phyloP scores from a whole-genome alignment of 2,797 vertebrate genomes.

The Acipenser transmontanus region DNA sequence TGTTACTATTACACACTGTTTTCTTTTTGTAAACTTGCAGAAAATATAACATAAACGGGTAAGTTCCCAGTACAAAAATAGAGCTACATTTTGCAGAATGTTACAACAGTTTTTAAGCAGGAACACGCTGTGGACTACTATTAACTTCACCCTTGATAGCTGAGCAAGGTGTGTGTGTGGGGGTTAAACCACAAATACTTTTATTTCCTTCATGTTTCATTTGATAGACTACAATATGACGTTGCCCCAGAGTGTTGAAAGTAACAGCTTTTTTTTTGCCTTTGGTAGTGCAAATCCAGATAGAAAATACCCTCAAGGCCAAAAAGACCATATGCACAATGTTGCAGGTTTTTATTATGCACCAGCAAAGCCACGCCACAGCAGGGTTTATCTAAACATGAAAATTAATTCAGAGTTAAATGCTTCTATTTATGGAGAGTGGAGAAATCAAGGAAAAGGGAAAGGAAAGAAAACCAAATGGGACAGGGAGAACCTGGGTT shows the following conservation, averaged over 20 bases:
- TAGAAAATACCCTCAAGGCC: constrained; percentile 56
- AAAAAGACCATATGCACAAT: constrained; percentile 48
- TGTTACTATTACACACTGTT: too few relatives aligned
- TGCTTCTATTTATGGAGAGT: constrained; percentile 56
- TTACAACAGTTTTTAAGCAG: too few relatives aligned
- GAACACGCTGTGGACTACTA: background rate
- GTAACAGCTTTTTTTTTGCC: constrained; percentile 17
- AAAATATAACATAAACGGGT: too few relatives aligned
- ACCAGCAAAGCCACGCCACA: constrained; percentile 57
- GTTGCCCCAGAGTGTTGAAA: constrained; percentile 24
- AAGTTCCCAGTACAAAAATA: too few relatives aligned
- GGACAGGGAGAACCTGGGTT: constrained; percentile 14
- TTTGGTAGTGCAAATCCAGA: constrained; percentile 34
- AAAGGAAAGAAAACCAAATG: constrained; percentile 11
- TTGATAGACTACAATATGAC: constrained; percentile 16
- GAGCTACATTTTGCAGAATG: too few relatives aligned
- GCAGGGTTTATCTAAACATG: constrained; percentile 65
- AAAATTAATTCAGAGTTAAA: constrained; percentile 71
- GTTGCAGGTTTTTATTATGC: constrained; percentile 59
- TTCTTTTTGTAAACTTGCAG: too few relatives aligned
- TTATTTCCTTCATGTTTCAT: background rate
- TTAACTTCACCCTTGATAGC: background rate
- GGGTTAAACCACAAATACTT: background rate
- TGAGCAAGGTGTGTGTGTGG: background rate
- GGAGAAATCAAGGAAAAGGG: constrained; percentile 34